These are phyloP conservation scores for Catharus bicknelli DNA, from an alignment of 2,113 vertebrate species.

Conservation along the genomic window DNA sequence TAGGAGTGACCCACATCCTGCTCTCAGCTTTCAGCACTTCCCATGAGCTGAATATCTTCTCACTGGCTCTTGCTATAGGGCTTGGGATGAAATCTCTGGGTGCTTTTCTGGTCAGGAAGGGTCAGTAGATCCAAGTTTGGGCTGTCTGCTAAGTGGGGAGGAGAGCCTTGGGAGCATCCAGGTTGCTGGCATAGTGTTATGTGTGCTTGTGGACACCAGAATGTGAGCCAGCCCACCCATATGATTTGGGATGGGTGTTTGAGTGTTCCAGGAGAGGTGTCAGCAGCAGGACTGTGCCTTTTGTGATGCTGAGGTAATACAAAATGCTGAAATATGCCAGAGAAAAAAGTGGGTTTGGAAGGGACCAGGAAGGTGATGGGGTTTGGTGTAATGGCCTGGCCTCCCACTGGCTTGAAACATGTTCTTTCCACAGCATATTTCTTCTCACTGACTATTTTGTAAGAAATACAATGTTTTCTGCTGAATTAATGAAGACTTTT, in stretches of 20 bases:
- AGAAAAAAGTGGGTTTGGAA: background rate
- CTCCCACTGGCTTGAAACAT: background rate
- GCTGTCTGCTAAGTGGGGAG: background rate
- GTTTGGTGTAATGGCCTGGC: background rate
- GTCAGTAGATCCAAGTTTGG: background rate
- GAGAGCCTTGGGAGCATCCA: background rate
- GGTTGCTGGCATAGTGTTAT: rapidly evolving
- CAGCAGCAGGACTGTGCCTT: background rate
- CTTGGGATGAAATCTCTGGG: background rate
- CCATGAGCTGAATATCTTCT: background rate
- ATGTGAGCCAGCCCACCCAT: background rate
- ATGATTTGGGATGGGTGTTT: background rate
- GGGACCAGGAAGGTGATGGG: background rate
- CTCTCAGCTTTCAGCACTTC: background rate
- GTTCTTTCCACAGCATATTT: background rate
- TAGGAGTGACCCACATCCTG: rapidly evolving
- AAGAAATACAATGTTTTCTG: background rate
- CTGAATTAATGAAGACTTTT: background rate
- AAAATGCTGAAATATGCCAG: background rate
- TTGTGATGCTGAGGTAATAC: background rate
- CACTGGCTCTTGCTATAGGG: rapidly evolving
- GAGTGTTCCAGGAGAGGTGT: background rate
- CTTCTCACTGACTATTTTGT: background rate
- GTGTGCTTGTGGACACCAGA: background rate
- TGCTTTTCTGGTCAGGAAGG: background rate